These are phyloP conservation scores for Pygoscelis adeliae DNA, from an alignment of 2,113 vertebrate genomes.

Conservation along the genomic window DNA sequence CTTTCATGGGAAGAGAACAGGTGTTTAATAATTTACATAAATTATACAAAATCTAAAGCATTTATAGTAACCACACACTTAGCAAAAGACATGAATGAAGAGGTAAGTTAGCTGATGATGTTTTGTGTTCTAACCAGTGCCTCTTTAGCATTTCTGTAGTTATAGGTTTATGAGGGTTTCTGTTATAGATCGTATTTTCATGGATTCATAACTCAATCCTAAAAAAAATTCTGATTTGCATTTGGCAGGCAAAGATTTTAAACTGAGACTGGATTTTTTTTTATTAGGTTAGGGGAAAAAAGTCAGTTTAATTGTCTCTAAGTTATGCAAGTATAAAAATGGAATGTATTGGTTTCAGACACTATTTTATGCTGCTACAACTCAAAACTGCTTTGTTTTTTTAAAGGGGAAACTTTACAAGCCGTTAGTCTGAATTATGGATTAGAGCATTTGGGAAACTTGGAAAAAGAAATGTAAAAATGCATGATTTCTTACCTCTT, in stretches of 20 bases:
- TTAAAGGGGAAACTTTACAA: conserved; percentile 34
- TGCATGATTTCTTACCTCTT: not conserved
- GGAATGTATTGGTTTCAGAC: conserved; percentile 29
- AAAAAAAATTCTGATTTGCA: conserved; percentile 29
- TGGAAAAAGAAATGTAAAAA: not conserved
- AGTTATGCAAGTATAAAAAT: conserved; percentile 26
- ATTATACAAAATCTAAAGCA: conserved; percentile 72
- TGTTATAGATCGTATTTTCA: conserved; percentile 39
- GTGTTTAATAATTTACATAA: conserved; percentile 80
- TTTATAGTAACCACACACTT: conserved; percentile 70
- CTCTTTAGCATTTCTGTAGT: conserved; percentile 8
- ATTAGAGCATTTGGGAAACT: not conserved
- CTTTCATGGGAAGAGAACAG: conserved; percentile 75
- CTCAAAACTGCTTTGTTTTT: not conserved
- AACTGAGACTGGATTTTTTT: not conserved
- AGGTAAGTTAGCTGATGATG: conserved; percentile 45
- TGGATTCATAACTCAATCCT: conserved; percentile 41
- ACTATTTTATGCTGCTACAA: conserved; percentile 6
- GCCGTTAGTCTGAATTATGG: not conserved
- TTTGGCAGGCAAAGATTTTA: conserved; percentile 19
- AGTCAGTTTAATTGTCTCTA: conserved; percentile 41
- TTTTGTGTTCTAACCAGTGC: not conserved
- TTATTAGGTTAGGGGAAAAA: conserved; percentile 10
- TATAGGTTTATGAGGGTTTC: conserved; percentile 25
- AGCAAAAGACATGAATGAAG: conserved; percentile 63